These are phyloP conservation scores for Nomada flava DNA, from an alignment of 2,888 invertebrate species.

Conservation along the genomic window DNA sequence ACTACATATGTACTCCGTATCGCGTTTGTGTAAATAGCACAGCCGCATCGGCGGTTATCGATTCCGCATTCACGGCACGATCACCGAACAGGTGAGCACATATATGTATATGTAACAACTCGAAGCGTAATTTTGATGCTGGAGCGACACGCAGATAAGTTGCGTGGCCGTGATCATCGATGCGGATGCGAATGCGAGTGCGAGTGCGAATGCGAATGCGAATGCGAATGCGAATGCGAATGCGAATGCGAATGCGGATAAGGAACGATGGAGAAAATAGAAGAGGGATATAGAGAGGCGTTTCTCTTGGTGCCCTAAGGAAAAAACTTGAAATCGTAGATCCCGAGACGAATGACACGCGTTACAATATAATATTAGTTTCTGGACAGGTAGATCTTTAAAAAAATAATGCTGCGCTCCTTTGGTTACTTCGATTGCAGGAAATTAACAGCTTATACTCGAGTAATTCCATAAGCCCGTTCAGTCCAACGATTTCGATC, in stretches of 20 bases:
- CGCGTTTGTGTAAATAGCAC: not conserved
- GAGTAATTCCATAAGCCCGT: constrained; percentile 19
- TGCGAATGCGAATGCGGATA: too few species aligned
- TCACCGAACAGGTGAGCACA: too few species aligned
- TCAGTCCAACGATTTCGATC: constrained; percentile 82
- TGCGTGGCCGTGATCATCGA: too few species aligned
- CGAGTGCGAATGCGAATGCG: too few species aligned
- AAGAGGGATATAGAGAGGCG: not conserved
- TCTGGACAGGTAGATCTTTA: constrained; percentile 20
- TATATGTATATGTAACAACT: too few species aligned
- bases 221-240: not conserved
- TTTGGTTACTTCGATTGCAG: constrained; percentile 42
- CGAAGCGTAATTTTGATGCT: too few species aligned
- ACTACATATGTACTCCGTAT: too few species aligned
- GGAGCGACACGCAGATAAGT: too few species aligned
- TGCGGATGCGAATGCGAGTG: not conserved
- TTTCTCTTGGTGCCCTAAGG: not conserved
- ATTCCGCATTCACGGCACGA: not conserved
- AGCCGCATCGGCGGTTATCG: not conserved
- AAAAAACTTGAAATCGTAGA: not conserved
- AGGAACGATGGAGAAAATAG: not conserved
- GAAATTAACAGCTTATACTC: constrained; percentile 1
- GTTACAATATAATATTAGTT: constrained; percentile 5
- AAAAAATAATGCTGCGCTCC: constrained; percentile 53
- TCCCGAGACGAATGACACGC: not conserved